Evolutionary conservation across 2,797 vertebrate species (phyloP), one percentile per base, ranked within the genome.

Genomic region (Diglossa cyanea): DNA sequence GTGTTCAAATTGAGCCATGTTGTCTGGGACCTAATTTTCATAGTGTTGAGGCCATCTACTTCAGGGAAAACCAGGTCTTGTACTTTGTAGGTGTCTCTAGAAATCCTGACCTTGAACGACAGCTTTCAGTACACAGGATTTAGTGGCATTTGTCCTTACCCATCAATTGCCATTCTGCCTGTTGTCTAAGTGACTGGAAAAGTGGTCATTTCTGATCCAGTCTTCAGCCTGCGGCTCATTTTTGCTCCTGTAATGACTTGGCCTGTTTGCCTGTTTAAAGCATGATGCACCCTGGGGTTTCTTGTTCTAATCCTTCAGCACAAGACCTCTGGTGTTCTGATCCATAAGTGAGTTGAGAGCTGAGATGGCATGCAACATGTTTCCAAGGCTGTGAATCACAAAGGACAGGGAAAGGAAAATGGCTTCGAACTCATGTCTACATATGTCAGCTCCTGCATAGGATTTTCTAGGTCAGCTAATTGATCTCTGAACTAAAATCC

Each of bases 211-310:
- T 71, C 58, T 57, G 44, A 48, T 65, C 33, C 47, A 23, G 10
- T 48, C 35, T 70, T 86, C 73, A 88, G n/a, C 33, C 19, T 80
- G 39, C 61, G 67, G 42, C n/a, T 77, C 23, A 16, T 65, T 90
- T 95, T 75, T 4, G 0, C 35, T 55, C 13, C 71, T 51, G 19
- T 73, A 68, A 18, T 6, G 10, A 37, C 0, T 0, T 1, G 5
- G 5, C 9, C 1, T 0, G 9, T 86, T 83, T 75, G 17, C 31
- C 68, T 88, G 25, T 66, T 88, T 70, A 74, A 86, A 78, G 37
- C 23, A 51, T 19, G 23, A 37, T 45, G 18, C 14, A 11, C 0
- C 0, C 10, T 18, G 6, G 25, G 2, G 4, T 73, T 88, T 93
- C 47, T 53, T 90, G 44, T 54, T 83, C 28, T 78, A 42, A 55